A percentile compares a stretch with the other conserved stretches of the same genome.
These are phyloP conservation scores for Acyrthosiphon pisum DNA, from an alignment of 1,140 invertebrate genomes.

Conservation along the genomic window DNA sequence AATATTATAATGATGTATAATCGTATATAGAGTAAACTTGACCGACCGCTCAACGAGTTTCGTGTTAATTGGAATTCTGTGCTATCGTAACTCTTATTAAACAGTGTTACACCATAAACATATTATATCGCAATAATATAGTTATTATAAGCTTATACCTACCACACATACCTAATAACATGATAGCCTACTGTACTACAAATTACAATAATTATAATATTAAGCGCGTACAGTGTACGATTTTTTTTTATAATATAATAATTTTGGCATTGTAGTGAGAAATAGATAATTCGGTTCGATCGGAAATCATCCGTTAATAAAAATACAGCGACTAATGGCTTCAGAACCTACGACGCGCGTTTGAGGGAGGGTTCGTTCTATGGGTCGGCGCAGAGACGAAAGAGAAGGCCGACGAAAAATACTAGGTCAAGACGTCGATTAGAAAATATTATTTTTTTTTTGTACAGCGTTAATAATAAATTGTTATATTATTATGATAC, in stretches of 20 bases:
- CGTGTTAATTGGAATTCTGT: background rate
- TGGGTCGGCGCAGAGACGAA: background rate
- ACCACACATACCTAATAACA: background rate
- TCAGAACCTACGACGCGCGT: background rate
- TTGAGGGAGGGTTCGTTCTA: background rate
- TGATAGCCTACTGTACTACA: background rate
- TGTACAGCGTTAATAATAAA: background rate
- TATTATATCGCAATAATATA: background rate
- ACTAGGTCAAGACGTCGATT: constrained; percentile 22
- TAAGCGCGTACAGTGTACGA: background rate
- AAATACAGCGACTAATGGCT: background rate
- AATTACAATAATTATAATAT: too few species aligned
- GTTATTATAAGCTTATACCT: background rate
- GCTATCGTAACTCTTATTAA: background rate
- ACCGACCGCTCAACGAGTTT: background rate
- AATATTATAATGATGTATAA: background rate
- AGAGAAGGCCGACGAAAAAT: background rate
- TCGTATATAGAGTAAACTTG: background rate
- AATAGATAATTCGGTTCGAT: background rate
- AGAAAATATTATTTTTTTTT: constrained; percentile 2
- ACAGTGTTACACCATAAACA: background rate
- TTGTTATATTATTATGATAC: background rate
- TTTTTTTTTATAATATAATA: background rate
- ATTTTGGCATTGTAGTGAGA: background rate
- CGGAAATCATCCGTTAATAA: background rate